Percentiles rank a stretch among this genome's conserved stretches.
These are phyloP conservation scores for Hofmannophila pseudospretella DNA, from an alignment of 2,888 invertebrate genomes.

Conservation along the genomic window DNA sequence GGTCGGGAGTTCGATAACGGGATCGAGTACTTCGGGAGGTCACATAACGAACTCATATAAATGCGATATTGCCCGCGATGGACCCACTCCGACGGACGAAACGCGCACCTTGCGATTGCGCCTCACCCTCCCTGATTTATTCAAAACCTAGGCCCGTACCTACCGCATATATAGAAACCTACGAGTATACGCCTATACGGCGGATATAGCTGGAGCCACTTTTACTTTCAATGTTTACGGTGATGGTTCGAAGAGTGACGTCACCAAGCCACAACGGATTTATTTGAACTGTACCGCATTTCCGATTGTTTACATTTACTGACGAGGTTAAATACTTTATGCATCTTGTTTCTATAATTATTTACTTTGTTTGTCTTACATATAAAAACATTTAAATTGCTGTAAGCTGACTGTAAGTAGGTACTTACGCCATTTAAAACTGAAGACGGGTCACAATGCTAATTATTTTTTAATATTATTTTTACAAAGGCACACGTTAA, in stretches of 20 bases:
- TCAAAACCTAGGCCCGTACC: constrained; percentile 42
- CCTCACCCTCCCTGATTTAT: constrained; percentile 46
- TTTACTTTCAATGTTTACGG: constrained; percentile 32
- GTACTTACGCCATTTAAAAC: too few relatives aligned
- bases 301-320: background rate
- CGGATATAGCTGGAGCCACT: constrained; percentile 34
- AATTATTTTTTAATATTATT: background rate
- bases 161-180: constrained; percentile 18
- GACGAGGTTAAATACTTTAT: too few relatives aligned
- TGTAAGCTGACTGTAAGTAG: too few relatives aligned
- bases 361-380: too few relatives aligned
- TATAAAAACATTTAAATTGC: too few relatives aligned
- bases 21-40: constrained; percentile 26
- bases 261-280: constrained; percentile 2
- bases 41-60: constrained; percentile 52
- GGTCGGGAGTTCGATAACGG: constrained; percentile 34
- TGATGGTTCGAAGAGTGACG: constrained; percentile 11
- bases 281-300: background rate
- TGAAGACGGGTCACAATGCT: too few relatives aligned
- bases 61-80: constrained; percentile 43
- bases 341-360: too few relatives aligned
- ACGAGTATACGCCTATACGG: constrained; percentile 28
- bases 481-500: background rate
- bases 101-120: constrained; percentile 39
- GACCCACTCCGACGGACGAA: constrained; percentile 16